These are phyloP conservation scores for Leuctra nigra DNA, from an alignment of 2,888 invertebrate species.

Conservation along the genomic window DNA sequence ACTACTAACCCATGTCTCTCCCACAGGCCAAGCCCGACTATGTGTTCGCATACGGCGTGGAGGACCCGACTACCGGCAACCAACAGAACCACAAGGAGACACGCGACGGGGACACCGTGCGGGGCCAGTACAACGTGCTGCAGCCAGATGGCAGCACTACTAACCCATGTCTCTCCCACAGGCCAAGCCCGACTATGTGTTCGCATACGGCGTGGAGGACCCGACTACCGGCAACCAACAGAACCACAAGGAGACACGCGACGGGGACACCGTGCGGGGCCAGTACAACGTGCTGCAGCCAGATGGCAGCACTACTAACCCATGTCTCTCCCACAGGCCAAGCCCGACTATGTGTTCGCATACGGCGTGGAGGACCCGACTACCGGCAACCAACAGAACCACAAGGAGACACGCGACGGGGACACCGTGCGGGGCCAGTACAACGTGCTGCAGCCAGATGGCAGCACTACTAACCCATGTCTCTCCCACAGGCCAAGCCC, in stretches of 20 bases:
- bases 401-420: conserved; percentile 64
- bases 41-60: conserved; percentile 67
- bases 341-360: conserved; percentile 67
- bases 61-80: conserved; percentile 65
- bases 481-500: conserved; percentile 67
- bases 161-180: too few relatives aligned
- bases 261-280: conserved; percentile 64
- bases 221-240: conserved; percentile 65
- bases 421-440: conserved; percentile 68
- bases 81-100: conserved; percentile 65
- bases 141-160: conserved; percentile 69
- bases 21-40: conserved; percentile 72
- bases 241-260: conserved; percentile 62
- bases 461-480: too few relatives aligned
- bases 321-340: too few relatives aligned
- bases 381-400: conserved; percentile 65
- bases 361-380: conserved; percentile 70
- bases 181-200: conserved; percentile 70
- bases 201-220: conserved; percentile 70
- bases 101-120: conserved; percentile 63
- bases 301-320: conserved; percentile 64
- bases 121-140: conserved; percentile 64
- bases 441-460: conserved; percentile 66
- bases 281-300: conserved; percentile 68
- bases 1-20: too few relatives aligned